Evolutionary conservation across 1,140 invertebrate species (phyloP).

Genomic region (Philopotamus ludificatus): DNA sequence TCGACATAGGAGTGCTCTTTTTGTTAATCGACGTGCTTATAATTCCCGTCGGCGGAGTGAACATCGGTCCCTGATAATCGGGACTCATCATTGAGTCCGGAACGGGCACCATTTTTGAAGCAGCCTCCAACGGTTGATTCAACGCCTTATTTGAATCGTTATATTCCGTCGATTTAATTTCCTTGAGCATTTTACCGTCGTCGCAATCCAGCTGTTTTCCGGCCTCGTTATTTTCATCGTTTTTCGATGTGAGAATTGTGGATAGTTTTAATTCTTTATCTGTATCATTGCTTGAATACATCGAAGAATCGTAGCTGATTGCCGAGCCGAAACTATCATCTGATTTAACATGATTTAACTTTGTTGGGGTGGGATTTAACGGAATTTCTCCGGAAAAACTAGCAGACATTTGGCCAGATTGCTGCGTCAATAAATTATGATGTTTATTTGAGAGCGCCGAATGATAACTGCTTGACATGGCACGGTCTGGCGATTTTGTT

Average conservation of each 20-base stretch:
- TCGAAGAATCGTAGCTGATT: slow-evolving; percentile 49
- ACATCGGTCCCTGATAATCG: slow-evolving; percentile 64
- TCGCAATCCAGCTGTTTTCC: too few relatives aligned
- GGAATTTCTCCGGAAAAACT: slow-evolving; percentile 46
- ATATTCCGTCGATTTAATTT: slow-evolving; percentile 22
- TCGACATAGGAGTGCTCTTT: background rate
- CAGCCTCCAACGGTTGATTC: slow-evolving; percentile 71
- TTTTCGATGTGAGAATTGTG: slow-evolving; percentile 23
- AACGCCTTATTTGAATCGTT: slow-evolving; percentile 46
- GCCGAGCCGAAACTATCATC: slow-evolving; percentile 31
- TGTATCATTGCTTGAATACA: slow-evolving; percentile 19
- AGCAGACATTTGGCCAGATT: slow-evolving; percentile 41
- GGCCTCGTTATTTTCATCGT: slow-evolving; percentile 4
- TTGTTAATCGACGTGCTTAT: background rate
- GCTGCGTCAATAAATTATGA: slow-evolving; percentile 43
- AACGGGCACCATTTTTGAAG: slow-evolving; percentile 81
- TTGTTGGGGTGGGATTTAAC: slow-evolving; percentile 30
- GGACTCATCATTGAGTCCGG: slow-evolving; percentile 84
- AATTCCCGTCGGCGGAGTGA: slow-evolving; percentile 33
- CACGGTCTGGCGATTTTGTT: slow-evolving; percentile 66
- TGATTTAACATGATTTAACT: slow-evolving; percentile 19
- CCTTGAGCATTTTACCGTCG: background rate
- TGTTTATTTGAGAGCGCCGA: slow-evolving; percentile 44
- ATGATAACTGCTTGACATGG: slow-evolving; percentile 69
- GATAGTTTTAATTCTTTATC: slow-evolving; percentile 3